These are phyloP conservation scores for Scomber japonicus DNA, from an alignment of 2,113 vertebrate species.

Conservation along the genomic window DNA sequence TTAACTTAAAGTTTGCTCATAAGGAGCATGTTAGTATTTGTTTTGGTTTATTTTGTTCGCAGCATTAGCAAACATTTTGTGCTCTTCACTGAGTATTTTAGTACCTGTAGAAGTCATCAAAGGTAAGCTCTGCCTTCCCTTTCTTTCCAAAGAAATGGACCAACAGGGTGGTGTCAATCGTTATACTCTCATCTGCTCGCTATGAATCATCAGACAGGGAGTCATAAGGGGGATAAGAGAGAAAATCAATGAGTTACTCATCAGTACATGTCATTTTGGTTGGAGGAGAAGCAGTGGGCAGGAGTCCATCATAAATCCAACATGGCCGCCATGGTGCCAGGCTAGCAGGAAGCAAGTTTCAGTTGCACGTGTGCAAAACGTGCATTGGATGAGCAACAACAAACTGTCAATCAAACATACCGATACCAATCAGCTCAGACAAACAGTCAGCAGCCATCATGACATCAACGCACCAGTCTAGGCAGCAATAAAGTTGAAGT, in stretches of 20 bases:
- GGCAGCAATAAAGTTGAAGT: conserved; percentile 27
- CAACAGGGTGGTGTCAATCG: conserved; percentile 94
- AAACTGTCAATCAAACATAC: conserved; percentile 35
- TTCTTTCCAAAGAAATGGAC: conserved; percentile 99
- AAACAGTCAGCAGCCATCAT: conserved; percentile 33
- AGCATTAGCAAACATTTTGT: neutral
- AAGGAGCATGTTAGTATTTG: neutral
- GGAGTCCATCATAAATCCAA: conserved; percentile 59
- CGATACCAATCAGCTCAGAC: conserved; percentile 40
- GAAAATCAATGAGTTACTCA: conserved; percentile 41
- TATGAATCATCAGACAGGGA: conserved; percentile 72
- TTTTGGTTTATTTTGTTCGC: neutral
- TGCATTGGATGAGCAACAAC: conserved; percentile 32
- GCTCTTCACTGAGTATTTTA: neutral
- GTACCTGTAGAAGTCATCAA: conserved; percentile 98
- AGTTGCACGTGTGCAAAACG: conserved; percentile 46
- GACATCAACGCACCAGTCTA: conserved; percentile 61
- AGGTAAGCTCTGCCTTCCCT: conserved; percentile 97
- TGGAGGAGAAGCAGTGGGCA: conserved; percentile 37
- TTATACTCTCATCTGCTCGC: conserved; percentile 92
- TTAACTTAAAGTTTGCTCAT: neutral
- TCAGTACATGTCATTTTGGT: conserved; percentile 1
- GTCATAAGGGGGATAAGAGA: conserved; percentile 16
- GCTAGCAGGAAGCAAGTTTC: conserved; percentile 63
- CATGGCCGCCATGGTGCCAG: conserved; percentile 51